These are phyloP conservation scores for Psittacara wagleri DNA, from an alignment of 2,113 vertebrate genomes.

Conservation along the genomic window DNA sequence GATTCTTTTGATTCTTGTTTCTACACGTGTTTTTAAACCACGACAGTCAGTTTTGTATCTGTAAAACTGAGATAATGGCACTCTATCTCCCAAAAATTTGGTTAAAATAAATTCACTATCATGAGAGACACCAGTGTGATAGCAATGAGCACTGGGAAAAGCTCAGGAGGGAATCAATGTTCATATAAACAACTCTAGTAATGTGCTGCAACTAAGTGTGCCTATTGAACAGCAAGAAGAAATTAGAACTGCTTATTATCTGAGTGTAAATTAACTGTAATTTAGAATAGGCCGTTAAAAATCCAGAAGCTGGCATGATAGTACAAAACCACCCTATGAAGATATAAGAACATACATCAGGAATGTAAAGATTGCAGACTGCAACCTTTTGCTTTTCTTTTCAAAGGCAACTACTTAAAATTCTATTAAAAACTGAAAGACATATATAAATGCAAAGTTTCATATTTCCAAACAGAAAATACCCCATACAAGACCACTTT, in stretches of 20 bases:
- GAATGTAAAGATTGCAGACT: neutral
- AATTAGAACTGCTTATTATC: neutral
- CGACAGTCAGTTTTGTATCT: neutral
- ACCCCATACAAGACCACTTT: neutral
- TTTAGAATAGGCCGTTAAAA: neutral
- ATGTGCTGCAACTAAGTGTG: neutral
- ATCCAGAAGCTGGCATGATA: neutral
- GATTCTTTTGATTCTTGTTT: neutral
- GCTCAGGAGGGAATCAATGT: neutral
- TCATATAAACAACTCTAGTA: neutral
- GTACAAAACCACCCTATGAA: neutral
- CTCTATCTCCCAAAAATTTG: neutral
- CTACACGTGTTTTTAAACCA: neutral
- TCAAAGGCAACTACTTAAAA: neutral
- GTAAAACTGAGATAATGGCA: neutral
- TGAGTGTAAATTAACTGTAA: neutral
- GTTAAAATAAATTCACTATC: neutral
- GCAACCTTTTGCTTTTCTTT: neutral
- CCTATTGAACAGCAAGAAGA: neutral
- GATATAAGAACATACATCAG: neutral
- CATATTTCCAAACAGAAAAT: neutral
- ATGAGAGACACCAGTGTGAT: neutral
- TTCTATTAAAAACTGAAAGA: neutral
- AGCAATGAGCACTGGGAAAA: neutral
- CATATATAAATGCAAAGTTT: neutral